Conservation (phyloP, 2,888 invertebrate species). For the Agriopis marginaria region DNA sequence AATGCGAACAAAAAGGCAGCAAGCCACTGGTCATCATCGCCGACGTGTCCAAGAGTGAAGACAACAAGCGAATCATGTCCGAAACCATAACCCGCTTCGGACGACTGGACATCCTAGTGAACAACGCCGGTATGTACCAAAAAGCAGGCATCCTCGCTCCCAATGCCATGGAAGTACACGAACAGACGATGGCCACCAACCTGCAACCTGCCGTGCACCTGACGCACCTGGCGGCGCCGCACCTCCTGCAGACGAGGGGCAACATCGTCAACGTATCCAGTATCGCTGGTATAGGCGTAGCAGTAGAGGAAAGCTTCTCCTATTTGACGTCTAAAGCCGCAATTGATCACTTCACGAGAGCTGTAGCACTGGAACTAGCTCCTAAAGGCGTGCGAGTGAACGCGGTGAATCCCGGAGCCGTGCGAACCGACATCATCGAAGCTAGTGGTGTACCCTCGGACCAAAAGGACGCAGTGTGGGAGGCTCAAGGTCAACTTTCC, state of each 20-base stretch:
- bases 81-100: slow-evolving; percentile 24
- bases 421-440: slow-evolving; percentile 23
- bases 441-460: background rate
- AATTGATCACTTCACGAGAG: slow-evolving; percentile 51
- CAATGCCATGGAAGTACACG: slow-evolving; percentile 35
- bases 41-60: slow-evolving; percentile 12
- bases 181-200: slow-evolving; percentile 39
- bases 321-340: slow-evolving; percentile 51
- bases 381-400: slow-evolving; percentile 89
- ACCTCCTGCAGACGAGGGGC: slow-evolving; percentile 63
- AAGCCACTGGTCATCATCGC: slow-evolving; percentile 16
- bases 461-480: background rate
- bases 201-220: slow-evolving; percentile 38
- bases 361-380: slow-evolving; percentile 88
- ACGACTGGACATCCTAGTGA: slow-evolving; percentile 41
- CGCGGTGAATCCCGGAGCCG: slow-evolving; percentile 48
- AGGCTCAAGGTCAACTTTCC: background rate
- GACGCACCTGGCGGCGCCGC: slow-evolving; percentile 45
- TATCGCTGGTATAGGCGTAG: slow-evolving; percentile 21
- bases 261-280: slow-evolving; percentile 90
- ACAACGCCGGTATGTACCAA: slow-evolving; percentile 40
- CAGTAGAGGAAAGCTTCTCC: slow-evolving; percentile 19
- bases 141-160: slow-evolving; percentile 17
- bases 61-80: slow-evolving; percentile 18
- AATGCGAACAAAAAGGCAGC: slow-evolving; percentile 18